Conservation (phyloP, 2,888 invertebrate species). For the Schizaphis graminum region DNA sequence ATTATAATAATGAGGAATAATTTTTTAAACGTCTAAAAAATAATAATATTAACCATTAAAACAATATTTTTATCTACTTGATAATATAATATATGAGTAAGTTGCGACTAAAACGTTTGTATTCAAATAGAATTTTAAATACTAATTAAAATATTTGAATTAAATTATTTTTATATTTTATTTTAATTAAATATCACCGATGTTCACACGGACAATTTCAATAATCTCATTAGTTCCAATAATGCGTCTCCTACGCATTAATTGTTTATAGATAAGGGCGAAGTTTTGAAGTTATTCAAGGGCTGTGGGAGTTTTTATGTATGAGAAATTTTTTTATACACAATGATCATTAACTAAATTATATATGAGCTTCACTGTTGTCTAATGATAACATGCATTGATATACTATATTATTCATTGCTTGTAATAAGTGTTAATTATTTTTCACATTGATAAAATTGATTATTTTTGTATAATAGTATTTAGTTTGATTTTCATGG, state of each 20-base stretch:
- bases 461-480: background rate
- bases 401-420: background rate
- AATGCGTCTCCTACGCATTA: constrained; percentile 22
- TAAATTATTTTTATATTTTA: constrained; percentile 4
- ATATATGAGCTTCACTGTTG: constrained; percentile 25
- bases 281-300: constrained; percentile 6
- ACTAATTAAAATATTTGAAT: constrained; percentile 9
- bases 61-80: background rate
- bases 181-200: constrained; percentile 17
- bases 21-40: background rate
- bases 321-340: background rate
- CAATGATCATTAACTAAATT: constrained; percentile 21
- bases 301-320: constrained; percentile 38
- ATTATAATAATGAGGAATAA: background rate
- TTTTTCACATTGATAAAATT: background rate
- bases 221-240: constrained; percentile 32
- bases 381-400: constrained; percentile 37
- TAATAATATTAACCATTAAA: background rate
- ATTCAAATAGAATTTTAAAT: background rate
- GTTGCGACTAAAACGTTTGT: background rate
- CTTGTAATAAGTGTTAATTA: background rate
- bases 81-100: background rate
- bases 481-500: constrained; percentile 26
- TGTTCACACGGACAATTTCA: constrained; percentile 37
- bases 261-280: constrained; percentile 26